These are phyloP conservation scores for Drosophila prostipennis DNA, from an alignment of 2,888 invertebrate genomes.

Conservation along the genomic window DNA sequence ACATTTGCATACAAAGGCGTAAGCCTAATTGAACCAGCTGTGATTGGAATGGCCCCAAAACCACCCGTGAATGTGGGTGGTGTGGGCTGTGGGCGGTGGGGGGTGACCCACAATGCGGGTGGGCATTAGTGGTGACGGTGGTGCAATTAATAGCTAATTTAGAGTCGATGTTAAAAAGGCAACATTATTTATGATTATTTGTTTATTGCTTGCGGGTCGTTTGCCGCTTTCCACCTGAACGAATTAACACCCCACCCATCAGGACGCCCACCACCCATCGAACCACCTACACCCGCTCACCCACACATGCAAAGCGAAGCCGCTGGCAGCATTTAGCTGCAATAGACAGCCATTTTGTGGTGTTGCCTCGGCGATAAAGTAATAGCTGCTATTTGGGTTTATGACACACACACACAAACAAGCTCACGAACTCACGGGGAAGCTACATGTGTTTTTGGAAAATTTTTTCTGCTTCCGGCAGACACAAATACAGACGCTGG, in stretches of 20 bases:
- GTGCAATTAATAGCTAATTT: constrained; percentile 75
- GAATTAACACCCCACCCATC: constrained; percentile 54
- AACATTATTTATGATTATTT: constrained; percentile 80
- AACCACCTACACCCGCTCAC: constrained; percentile 3
- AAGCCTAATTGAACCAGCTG: constrained; percentile 73
- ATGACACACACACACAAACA: constrained; percentile 50
- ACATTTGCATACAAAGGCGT: constrained; percentile 65
- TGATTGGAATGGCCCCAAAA: constrained; percentile 34
- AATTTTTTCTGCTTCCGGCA: constrained; percentile 52
- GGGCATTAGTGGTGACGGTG: constrained; percentile 22
- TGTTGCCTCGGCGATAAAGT: constrained; percentile 72
- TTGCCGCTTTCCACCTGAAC: constrained; percentile 56
- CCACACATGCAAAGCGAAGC: constrained; percentile 41
- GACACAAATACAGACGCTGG: constrained; percentile 27
- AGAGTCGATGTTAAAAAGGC: constrained; percentile 69
- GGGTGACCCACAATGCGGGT: constrained; percentile 25
- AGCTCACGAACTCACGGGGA: constrained; percentile 13
- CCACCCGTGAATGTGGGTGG: neutral
- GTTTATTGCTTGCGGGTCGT: constrained; percentile 69
- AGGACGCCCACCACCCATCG: neutral
- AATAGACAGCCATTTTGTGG: constrained; percentile 74
- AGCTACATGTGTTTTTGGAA: constrained; percentile 51
- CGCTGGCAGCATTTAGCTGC: constrained; percentile 77
- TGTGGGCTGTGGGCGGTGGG: constrained; percentile 3
- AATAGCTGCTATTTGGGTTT: constrained; percentile 78